Evolutionary conservation across 2,797 vertebrate species (phyloP), one percentile per base, ranked within the genome.

Genomic region (Trematomus bernacchii): DNA sequence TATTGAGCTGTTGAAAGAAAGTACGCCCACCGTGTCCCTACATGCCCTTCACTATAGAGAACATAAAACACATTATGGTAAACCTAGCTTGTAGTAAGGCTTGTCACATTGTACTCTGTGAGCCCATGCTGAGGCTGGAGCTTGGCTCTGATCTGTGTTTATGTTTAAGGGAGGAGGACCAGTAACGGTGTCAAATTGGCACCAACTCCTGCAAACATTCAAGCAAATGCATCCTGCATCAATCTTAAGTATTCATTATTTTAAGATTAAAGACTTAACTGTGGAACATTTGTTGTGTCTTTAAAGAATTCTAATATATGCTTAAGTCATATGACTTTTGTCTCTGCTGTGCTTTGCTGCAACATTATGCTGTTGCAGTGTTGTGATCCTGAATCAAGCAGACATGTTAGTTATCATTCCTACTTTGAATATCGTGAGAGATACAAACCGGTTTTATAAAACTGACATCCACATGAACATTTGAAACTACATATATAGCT

Each of bases 21-120:
- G 13, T 47, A 58, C n/a, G 10, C 72, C 80, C 74, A 55, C 30
- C 18, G 0, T 61, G 82, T 79, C 85, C 80, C 21, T 10, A n/a
- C 65, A 70, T 51, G 80, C 65, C 62, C 79, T 48, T 5, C 63
- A 71, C 70, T 60, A 73, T 46, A 40, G 3, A 18, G 19, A 3
- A 55, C 21, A 5, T 42, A 3, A 40, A 19, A 48, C 55, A 23
- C 42, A 12, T 46, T 3, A 58, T 6, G 77, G 63, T 79, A 4
- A 58, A 64, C 51, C 27, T n/a, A 55, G 42, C 8, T 15, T 2
- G 46, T 10, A 14, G 60, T 16, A 69, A n/a, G 54, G 55, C 52
- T 10, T 6, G 47, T 83, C n/a, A 37, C 18, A 53, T 16, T 50
- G 59, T 19, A 57, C 71, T 43, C 30, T 1, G 42, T 55, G 70